Base-by-base conservation (phyloP, 2,888 invertebrate species). In the Drosophila mulleri region DNA sequence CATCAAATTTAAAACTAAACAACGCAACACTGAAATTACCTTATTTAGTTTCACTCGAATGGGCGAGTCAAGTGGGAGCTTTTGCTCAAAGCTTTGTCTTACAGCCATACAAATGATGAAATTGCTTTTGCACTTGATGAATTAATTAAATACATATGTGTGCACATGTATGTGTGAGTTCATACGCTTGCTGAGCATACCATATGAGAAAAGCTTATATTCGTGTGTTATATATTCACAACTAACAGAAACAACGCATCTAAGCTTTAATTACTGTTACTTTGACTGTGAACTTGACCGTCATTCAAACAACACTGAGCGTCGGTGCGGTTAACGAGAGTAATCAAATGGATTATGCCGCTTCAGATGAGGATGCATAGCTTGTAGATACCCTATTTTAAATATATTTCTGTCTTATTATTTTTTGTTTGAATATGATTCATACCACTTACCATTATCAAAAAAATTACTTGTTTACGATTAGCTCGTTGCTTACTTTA, bases 241-340 rank as follows among this genome's bases (percentile, higher is more conserved):
- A 39, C 16, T 20, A 23, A 11, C 9, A 37, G 29, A 48, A 16
- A n/a, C 29, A 50, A 65, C 53, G 35, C 7, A 58, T 59, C 20
- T 20, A 60, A 26, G 26, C 26, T 26, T 26, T 6, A 6, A 6
- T 26, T 26, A 12, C 18, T 32, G 12, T 11, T 12, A 45, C 3
- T 32, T 35, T 56, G 35, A 29, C 48, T 48, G 3, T 65, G 67
- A 67, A 56, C 67, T 67, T 56, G 67, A 56, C 42, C 56, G 20
- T 9, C 23, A 32, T 3, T 23, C 45, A 16, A 32, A 23, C 29
- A 23, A 8, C 9, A 32, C 39, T 35, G n/a, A 7, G 14, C 16
- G 44, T 45, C 37, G 52, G 37, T 20, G 65, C 16, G 29, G 65
- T 3, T 8, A 53, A 5, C 26, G 9, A 7, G n/a, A 18, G 48